Base-by-base conservation (phyloP, 2,888 invertebrate genomes). In the Gerris lacustris region DNA sequence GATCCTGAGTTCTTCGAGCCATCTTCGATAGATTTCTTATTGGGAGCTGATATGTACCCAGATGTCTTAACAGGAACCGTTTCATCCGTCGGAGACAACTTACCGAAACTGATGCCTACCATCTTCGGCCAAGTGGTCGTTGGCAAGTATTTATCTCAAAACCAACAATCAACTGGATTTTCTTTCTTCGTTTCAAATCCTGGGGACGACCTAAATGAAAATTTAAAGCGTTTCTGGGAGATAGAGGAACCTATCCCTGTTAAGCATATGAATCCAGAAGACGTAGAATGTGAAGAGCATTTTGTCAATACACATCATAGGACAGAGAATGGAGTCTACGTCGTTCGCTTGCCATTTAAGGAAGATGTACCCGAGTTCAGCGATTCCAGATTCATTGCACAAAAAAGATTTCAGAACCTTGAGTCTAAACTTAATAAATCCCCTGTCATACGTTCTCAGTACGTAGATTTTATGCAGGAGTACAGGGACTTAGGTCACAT, bases 401-500 rank as follows among this genome's bases (percentile, higher is more conserved):
- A 69, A 11, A 69, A 63, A 17, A 63, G 71, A 68, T 69, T 73
- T 45, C 43, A 69, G 6, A 69, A 44, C 17, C 45, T 71, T 2
- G 73, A 73, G 69, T 0, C 18, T 15, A 70, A 68, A 66, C 44
- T 72, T 6, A 44, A 31, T n/a, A 44, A 62, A 6, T 55, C 68
- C 45, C 31, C 47, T 0, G 11, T 45, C 6, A 6, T 71, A 7
- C 63, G 6, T 15, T 6, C 64, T 2, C 43, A 62, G 62, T 76
- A 77, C 64, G 62, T 67, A 6, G 66, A 72, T 0, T 75, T 76
- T n/a, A 69, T 77, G 63, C 43, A 72, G 2, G 31, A 77, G 71
- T 77, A 76, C 63, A 9, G 72, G 7, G 63, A 47, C 5, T 62
- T 76, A 6, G 73, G 74, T 5, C 76, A 77, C 69, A 76, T 76